phyloP scores from a whole-genome alignment of 2,113 vertebrate species.

The Noctilio leporinus region DNA sequence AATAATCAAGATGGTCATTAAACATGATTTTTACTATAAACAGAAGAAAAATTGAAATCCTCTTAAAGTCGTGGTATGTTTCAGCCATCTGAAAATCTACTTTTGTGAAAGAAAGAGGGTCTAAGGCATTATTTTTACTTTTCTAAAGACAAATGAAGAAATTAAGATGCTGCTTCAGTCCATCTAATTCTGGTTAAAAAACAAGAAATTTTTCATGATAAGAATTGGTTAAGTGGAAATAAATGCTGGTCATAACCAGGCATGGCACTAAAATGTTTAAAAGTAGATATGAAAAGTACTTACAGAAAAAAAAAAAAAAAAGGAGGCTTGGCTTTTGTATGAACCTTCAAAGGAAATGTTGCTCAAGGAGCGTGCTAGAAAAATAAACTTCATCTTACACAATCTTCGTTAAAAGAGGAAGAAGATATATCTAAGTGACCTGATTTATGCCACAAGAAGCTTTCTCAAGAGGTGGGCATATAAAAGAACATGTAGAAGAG shows the following conservation, averaged over 20 bases:
- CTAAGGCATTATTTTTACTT: not conserved
- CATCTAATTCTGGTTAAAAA: conserved; percentile 18
- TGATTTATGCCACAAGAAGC: not conserved
- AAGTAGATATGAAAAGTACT: not conserved
- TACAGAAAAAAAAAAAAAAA: not conserved
- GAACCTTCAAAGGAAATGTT: not conserved
- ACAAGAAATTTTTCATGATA: not conserved
- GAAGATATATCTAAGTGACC: not conserved
- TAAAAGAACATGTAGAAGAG: not conserved
- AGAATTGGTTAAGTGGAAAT: not conserved
- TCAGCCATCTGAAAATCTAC: not conserved
- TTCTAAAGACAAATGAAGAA: not conserved
- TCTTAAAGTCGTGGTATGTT: conserved; percentile 14
- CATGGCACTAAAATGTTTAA: not conserved
- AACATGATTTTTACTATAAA: conserved; percentile 26
- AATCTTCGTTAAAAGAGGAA: not conserved
- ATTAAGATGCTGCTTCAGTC: not conserved
- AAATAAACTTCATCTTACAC: not conserved
- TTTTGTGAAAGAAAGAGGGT: not conserved
- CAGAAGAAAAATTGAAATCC: conserved; percentile 1
- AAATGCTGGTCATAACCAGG: not conserved
- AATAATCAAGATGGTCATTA: conserved; percentile 41
- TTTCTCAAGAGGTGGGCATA: not conserved
- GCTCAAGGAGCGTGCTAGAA: not conserved
- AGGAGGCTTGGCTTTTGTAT: not conserved